Evolutionary conservation across 2,797 vertebrate species (phyloP).

Genomic region (Myotis myotis): DNA sequence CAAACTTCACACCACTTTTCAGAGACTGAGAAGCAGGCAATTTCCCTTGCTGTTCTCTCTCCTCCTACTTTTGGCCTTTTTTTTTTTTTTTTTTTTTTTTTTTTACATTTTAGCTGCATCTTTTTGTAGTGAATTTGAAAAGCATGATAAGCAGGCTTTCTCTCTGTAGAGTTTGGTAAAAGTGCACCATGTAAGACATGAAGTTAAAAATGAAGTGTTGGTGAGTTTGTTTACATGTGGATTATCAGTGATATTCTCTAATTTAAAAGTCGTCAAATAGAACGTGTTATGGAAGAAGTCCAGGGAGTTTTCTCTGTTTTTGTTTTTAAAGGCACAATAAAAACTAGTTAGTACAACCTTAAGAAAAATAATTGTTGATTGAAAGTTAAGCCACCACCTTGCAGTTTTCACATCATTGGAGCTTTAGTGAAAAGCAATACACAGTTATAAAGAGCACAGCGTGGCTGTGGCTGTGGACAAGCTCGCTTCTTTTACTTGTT

Average conservation of each 20-base stretch:
- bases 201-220: neutral
- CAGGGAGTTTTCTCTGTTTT: neutral
- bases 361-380: neutral
- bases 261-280: slow-evolving; percentile 26
- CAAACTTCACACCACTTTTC: slow-evolving; percentile 44
- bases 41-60: neutral
- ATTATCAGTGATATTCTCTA: slow-evolving; percentile 9
- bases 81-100: neutral
- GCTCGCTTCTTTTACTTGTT: neutral
- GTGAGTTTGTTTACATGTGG: neutral
- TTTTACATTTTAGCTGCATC: neutral
- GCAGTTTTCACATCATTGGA: neutral
- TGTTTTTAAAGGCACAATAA: neutral
- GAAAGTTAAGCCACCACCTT: neutral
- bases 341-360: neutral
- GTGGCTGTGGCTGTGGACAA: neutral
- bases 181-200: neutral
- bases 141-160: neutral
- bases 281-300: neutral
- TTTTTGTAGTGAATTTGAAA: slow-evolving; percentile 28
- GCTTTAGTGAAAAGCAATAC: neutral
- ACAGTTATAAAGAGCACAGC: neutral
- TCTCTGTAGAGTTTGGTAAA: neutral
- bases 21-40: slow-evolving; percentile 9
- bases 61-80: neutral